These are phyloP conservation scores for Meda fulgida DNA, from an alignment of 2,797 vertebrate genomes.

Conservation along the genomic window DNA sequence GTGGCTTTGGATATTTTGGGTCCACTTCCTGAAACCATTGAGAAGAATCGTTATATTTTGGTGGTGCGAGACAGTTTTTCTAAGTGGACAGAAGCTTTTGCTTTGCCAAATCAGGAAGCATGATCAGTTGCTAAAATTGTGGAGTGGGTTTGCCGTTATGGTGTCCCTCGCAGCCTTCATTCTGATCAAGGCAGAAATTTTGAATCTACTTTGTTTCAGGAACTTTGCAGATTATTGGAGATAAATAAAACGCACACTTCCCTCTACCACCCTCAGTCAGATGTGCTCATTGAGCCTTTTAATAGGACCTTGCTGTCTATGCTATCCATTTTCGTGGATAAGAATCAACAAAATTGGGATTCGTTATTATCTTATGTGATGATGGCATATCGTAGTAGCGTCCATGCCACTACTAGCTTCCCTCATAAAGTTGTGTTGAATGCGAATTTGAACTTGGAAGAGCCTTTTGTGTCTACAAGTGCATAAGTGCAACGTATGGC, in stretches of 20 bases:
- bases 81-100: background rate
- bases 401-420: too few relatives aligned
- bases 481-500: constrained; percentile 11
- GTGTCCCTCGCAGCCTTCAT: background rate
- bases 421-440: background rate
- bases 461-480: background rate
- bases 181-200: background rate
- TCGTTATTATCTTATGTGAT: too few relatives aligned
- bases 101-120: constrained; percentile 47
- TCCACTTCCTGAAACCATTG: too few relatives aligned
- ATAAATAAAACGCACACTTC: constrained; percentile 31
- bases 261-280: constrained; percentile 34
- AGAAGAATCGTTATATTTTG: constrained; percentile 41
- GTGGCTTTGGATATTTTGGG: constrained; percentile 29
- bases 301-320: background rate
- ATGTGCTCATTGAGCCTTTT: background rate
- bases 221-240: constrained; percentile 24
- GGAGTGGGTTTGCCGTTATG: background rate
- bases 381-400: too few relatives aligned
- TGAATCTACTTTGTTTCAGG: constrained; percentile 31
- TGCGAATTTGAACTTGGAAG: background rate
- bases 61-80: constrained; percentile 28
- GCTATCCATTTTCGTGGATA: too few relatives aligned
- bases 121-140: constrained; percentile 16
- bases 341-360: too few relatives aligned